Base-by-base conservation (phyloP, 2,113 vertebrate genomes). In the Thalassarche chlororhynchos region DNA sequence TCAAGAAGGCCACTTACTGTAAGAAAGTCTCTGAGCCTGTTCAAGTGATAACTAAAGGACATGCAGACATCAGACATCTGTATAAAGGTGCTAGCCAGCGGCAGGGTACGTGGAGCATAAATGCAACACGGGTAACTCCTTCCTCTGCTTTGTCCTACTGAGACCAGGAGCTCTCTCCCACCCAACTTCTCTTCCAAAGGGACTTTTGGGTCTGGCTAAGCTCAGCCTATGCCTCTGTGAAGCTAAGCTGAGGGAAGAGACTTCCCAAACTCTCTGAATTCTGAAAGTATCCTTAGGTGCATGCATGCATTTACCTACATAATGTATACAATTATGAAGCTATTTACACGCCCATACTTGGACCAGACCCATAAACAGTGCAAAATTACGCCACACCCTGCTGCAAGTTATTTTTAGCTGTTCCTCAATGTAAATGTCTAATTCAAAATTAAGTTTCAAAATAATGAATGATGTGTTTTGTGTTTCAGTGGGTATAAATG, bases 391-490 rank as follows among this genome's bases (percentile, higher is more conserved):
- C 87, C 93, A 93, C 86, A 14, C 94, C 84, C n/a, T 44, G 32
- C 90, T 91, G 58, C 36, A 87, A 58, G 81, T 72, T 97, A 96
- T 96, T 95, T 97, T 97, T 87, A 96, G 84, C 62, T 85, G 36
- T 42, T 96, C 84, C 75, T 89, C 42, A 74, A 71, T 83, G 54
- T 77, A 87, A 91, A 95, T 80, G 84, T 87, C 81, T 95, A 93
- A 80, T 86, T 94, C 84, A 85, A 93, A 94, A 93, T 82, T 89
- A 91, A 93, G 87, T 75, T 94, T 94, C 89, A 87, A 89, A 93
- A 85, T 94, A 91, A 87, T 90, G 87, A 96, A 91, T 96, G 91
- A 89, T 91, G 81, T 93, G 87, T 96, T 96, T 96, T 84, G 80
- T 87, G 54, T 93, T 95, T 91, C 89, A 77, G 66, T 77, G 46